phyloP scores from a whole-genome alignment of 2,797 vertebrate species.

The Malacoraja senta region DNA sequence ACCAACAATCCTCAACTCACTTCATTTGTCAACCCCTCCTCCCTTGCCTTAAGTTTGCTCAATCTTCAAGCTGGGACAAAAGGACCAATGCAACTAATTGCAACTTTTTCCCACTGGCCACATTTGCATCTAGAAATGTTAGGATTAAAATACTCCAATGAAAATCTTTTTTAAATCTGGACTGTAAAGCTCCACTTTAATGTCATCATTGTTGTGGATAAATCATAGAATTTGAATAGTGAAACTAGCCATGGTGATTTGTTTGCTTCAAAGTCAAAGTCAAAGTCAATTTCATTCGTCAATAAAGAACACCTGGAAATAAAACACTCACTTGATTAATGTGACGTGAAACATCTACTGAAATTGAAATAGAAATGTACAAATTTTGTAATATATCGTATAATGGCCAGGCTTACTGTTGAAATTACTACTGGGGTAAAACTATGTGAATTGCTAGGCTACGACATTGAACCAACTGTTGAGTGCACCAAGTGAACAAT shows the following conservation, averaged over 20 bases:
- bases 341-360: neutral
- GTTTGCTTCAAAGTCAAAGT: neutral
- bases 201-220: neutral
- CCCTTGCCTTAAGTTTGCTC: neutral
- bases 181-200: neutral
- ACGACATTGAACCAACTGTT: neutral
- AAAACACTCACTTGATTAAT: slow-evolving; percentile 5
- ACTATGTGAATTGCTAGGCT: neutral
- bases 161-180: neutral
- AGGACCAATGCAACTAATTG: neutral
- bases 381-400: neutral
- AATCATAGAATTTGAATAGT: neutral
- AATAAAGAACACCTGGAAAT: neutral
- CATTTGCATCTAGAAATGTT: neutral
- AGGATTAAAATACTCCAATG: neutral
- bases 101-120: neutral
- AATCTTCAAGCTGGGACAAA: neutral
- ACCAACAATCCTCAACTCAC: neutral
- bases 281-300: too few relatives aligned
- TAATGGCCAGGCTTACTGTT: neutral
- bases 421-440: neutral
- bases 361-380: neutral
- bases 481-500: neutral
- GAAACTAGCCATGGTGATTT: neutral
- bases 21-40: neutral